Base-by-base conservation (phyloP, 2,888 invertebrate species). In the Thelaira solivaga region DNA sequence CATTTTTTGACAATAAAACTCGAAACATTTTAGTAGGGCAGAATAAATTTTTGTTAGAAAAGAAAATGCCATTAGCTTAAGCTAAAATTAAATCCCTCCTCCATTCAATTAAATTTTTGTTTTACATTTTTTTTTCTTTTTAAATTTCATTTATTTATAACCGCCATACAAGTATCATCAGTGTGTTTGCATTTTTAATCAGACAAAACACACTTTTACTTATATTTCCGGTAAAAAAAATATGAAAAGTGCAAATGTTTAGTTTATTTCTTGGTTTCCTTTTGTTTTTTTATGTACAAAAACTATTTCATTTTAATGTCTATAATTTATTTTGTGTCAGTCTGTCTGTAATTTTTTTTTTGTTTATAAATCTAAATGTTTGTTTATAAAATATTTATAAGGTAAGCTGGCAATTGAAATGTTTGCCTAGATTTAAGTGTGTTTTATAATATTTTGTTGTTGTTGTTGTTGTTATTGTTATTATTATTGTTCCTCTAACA, bases 351-450 rank as follows among this genome's bases (percentile, higher is more conserved):
- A 39, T n/a, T 13, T 20, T 29, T 16, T 51, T 16, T 41, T 7
- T 10, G 34, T 45, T 18, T 51, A n/a, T 55, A 62, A 43, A 53
- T 53, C 39, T 16, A 13, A 16, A 43, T 45, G 45, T 71, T 36
- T 68, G 34, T 53, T 43, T 51, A 13, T 16, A 26, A 43, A 53
- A 57, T 41, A 26, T 68, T 75, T 75, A n/a, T n/a, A 61, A 74
- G 74, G 74, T 74, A 74, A 57, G 55, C 61, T 47, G 55, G 61
- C 61, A 55, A 61, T 75, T 68, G 67, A 75, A 68, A 61, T 68
- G 74, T 68, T 71, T 76, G 71, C 64, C 59, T 59, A 69, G 62
- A 76, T 71, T 36, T 71, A 16, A 53, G 59, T 10, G 41, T 20
- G 8, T 59, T 29, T 51, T 51, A 4, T 26, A 26, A 5, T 43